Conservation (phyloP, 30 jellyfish, hydroid and myxozoan species). For the Phacellophora camtschatica region DNA sequence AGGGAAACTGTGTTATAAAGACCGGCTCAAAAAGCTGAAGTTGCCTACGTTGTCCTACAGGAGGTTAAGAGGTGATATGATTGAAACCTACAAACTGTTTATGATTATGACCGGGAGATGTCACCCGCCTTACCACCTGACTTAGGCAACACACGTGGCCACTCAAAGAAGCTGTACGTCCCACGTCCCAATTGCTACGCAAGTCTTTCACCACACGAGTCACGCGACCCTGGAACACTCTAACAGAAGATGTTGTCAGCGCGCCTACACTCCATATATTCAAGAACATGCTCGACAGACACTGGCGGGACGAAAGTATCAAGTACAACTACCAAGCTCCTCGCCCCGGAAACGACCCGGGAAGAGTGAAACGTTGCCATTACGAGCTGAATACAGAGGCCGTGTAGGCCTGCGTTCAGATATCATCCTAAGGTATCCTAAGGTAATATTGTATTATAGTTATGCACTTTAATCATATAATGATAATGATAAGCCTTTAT, state of each 20-base stretch:
- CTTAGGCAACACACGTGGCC: constrained; percentile 13
- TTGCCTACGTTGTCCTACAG: constrained; percentile 26
- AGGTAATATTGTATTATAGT: too few species aligned
- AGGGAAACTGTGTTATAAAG: neutral
- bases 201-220: neutral
- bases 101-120: neutral
- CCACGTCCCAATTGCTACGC: neutral
- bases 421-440: too few species aligned
- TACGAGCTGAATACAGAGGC: too few species aligned
- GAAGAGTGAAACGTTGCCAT: too few species aligned
- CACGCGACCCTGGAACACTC: neutral
- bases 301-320: too few species aligned
- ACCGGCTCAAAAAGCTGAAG: neutral
- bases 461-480: too few species aligned
- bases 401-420: too few species aligned
- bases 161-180: too few species aligned
- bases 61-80: constrained; percentile 32
- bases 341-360: too few species aligned
- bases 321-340: too few species aligned
- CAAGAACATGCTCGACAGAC: neutral
- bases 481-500: too few species aligned
- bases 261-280: neutral
- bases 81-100: constrained; percentile 42
- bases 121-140: neutral
- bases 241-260: constrained; percentile 5